Evolutionary conservation across 2,113 vertebrate species (phyloP), one percentile per base, ranked within the genome.

Genomic region (Ptilorrhoa leucosticta): DNA sequence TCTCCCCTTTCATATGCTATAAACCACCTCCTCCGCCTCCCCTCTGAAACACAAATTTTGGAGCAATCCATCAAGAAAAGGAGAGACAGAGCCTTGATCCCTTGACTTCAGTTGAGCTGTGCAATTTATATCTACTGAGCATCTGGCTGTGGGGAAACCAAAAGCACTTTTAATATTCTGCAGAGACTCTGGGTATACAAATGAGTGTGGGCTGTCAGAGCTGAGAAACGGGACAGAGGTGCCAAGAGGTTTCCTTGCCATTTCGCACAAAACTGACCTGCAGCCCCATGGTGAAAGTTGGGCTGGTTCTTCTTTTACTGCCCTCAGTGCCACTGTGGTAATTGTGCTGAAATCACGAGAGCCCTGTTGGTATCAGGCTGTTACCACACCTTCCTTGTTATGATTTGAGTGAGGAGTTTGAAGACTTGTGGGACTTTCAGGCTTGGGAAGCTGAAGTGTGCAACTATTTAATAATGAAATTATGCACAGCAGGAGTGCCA

Each of bases 111-210:
- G 60, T 90, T 83, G 93, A 93, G 92, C 94, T 81, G 69, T 89
- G 72, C 96, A 94, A 94, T 96, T 96, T 96, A 88, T 95, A 92
- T 95, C 90, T 89, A 54, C 93, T 84, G 89, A 96, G 94, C 95
- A 94, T 96, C 91, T 97, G 96, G 94, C 89, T 95, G 89, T 7
- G 47, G 85, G 71, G 79, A 89, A 95, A 92, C 76, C 56, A 73
- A 94, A 90, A 94, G 72, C 78, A 57, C 51, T 81, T 95, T 86
- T 90, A 87, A 87, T 92, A 71, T 81, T 93, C 92, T 88, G 80
- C 94, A 81, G 94, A 90, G 93, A 80, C 86, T 78, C 81, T 83
- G 93, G 45, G 45, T 79, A 66, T 66, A 89, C 77, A 91, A 88
- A 83, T 11, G 85, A 92, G 76, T 0, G 1, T 58, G 90, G 54